Conservation (phyloP, 2,797 vertebrate species). For the Dendrocincla fuliginosa region DNA sequence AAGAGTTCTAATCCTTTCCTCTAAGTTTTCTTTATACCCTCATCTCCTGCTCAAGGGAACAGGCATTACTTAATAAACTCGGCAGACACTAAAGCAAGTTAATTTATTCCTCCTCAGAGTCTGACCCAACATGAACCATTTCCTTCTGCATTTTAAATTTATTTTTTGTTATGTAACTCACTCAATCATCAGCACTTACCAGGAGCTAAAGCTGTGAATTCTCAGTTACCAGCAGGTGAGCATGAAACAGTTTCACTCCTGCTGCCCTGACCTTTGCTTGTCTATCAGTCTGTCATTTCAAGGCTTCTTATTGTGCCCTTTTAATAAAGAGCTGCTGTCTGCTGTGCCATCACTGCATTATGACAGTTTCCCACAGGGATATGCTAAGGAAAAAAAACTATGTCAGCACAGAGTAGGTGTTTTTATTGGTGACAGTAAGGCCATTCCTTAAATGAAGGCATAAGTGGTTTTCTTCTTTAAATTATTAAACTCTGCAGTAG, state of each 20-base stretch:
- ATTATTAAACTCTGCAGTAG: background rate
- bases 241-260: background rate
- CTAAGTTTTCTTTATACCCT: background rate
- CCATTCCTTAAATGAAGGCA: background rate
- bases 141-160: background rate
- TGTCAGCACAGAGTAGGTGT: background rate
- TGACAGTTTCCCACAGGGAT: background rate
- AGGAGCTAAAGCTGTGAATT: background rate
- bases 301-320: background rate
- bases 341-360: background rate
- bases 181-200: background rate
- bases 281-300: background rate
- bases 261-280: background rate
- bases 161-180: background rate
- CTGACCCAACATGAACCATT: background rate
- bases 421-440: background rate
- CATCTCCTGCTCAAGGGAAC: background rate
- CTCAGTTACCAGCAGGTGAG: background rate
- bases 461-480: background rate
- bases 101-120: background rate
- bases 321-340: background rate
- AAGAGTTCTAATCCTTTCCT: background rate
- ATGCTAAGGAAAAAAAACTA: background rate
- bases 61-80: background rate
- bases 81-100: background rate